Evolutionary conservation across 1,140 invertebrate species (phyloP).

Genomic region (Choristoneura fumiferana): DNA sequence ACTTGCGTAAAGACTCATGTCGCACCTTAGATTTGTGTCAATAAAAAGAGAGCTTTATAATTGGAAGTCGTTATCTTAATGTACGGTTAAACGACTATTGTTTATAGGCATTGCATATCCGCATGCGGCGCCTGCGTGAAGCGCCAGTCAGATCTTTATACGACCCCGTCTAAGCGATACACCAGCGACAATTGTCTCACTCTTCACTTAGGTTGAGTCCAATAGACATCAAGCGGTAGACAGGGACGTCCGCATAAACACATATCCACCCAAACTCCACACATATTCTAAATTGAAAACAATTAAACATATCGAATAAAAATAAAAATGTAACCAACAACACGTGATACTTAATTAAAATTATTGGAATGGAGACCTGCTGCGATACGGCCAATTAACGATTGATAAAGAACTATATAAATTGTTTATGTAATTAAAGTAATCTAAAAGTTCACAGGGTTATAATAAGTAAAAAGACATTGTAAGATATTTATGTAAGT

Average conservation of each 20-base stretch:
- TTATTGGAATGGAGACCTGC: neutral
- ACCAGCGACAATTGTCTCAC: no score
- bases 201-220: no score
- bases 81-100: conserved; percentile 29
- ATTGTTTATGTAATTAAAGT: conserved; percentile 3
- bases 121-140: conserved; percentile 32
- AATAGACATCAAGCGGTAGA: no score
- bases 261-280: no score
- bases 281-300: no score
- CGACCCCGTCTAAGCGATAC: no score
- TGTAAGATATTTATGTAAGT: no score
- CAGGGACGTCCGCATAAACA: no score
- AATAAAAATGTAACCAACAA: neutral
- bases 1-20: no score
- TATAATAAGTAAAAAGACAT: no score
- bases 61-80: conserved; percentile 41
- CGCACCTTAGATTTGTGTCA: neutral
- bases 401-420: neutral
- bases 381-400: neutral
- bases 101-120: conserved; percentile 18
- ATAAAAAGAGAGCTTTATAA: conserved; percentile 29
- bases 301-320: no score
- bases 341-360: no score
- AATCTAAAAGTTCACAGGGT: conserved; percentile 6
- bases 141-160: conserved; percentile 23